Percentiles rank a stretch among this genome's conserved stretches.
Evolutionary conservation across 2,888 invertebrate species (phyloP).

Genomic region (Harpalus rufipes): DNA sequence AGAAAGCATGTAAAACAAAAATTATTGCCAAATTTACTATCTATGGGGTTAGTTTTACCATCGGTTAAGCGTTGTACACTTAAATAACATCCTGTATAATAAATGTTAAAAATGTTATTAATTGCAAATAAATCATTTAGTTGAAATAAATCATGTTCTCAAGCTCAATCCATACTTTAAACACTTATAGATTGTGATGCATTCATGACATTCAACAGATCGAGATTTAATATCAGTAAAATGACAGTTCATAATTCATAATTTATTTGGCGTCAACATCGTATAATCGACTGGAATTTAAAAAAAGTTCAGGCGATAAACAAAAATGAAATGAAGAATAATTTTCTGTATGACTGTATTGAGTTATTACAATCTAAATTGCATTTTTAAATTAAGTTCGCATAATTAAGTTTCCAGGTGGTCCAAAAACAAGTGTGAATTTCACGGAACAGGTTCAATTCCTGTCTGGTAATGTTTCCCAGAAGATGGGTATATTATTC

Average conservation of each 20-base stretch:
- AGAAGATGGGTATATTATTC: no score
- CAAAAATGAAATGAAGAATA: not conserved
- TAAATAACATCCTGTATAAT: no score
- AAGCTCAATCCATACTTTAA: not conserved
- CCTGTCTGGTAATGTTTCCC: no score
- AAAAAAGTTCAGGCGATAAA: not conserved
- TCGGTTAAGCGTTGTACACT: no score
- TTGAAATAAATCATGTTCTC: not conserved
- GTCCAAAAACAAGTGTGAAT: not conserved
- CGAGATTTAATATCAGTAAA: constrained; percentile 3
- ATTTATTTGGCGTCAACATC: constrained; percentile 1
- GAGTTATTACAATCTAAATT: not conserved
- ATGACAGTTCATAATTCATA: not conserved
- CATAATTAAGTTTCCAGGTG: not conserved
- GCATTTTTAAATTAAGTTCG: not conserved
- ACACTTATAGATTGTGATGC: constrained; percentile 11
- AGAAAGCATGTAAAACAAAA: no score
- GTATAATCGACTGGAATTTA: not conserved
- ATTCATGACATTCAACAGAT: not conserved
- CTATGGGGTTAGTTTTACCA: no score
- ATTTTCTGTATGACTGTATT: not conserved
- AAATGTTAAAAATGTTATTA: not conserved
- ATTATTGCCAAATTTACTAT: no score
- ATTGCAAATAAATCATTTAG: constrained; percentile 1
- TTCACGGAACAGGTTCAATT: no score